Evolutionary conservation across 2,113 vertebrate species (phyloP).

Genomic region (Hippocampus abdominalis): DNA sequence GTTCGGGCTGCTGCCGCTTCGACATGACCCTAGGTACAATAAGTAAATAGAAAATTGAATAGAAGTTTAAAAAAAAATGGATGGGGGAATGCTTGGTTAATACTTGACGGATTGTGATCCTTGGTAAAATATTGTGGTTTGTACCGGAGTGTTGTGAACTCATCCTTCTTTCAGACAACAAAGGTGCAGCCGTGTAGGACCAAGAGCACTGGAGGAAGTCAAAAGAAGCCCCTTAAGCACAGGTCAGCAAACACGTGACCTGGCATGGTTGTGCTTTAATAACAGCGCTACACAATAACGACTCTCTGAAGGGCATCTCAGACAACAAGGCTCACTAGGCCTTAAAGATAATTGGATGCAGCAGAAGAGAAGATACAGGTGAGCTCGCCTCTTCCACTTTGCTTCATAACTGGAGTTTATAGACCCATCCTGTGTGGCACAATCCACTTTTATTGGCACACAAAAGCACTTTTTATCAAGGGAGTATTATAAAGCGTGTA

Average conservation of each 20-base stretch:
- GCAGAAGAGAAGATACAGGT: neutral
- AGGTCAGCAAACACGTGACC: constrained; percentile 11
- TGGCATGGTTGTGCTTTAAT: constrained; percentile 8
- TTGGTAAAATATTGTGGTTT: neutral
- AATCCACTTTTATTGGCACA: constrained; percentile 3
- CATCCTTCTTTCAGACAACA: constrained; percentile 1
- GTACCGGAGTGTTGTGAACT: neutral
- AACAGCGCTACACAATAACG: constrained; percentile 8
- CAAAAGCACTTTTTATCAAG: neutral
- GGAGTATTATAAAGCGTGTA: constrained; percentile 3
- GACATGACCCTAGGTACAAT: neutral
- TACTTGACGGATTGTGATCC: too few species aligned
- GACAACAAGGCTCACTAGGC: neutral
- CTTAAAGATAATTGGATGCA: constrained; percentile 5
- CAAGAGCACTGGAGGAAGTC: neutral
- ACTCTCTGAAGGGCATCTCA: constrained; percentile 15
- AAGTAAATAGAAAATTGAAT: neutral
- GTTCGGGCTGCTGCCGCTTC: neutral
- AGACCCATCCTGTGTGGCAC: neutral
- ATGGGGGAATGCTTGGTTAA: neutral
- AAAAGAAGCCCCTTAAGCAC: constrained; percentile 5
- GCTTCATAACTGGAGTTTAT: constrained; percentile 8
- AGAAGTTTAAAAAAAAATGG: neutral
- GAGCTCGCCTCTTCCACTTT: neutral
- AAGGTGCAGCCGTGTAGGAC: neutral